Evolutionary conservation across 35 echinoderm and acorn worm species (phyloP).

Genomic region (Hemicentrotus pulcherrimus): DNA sequence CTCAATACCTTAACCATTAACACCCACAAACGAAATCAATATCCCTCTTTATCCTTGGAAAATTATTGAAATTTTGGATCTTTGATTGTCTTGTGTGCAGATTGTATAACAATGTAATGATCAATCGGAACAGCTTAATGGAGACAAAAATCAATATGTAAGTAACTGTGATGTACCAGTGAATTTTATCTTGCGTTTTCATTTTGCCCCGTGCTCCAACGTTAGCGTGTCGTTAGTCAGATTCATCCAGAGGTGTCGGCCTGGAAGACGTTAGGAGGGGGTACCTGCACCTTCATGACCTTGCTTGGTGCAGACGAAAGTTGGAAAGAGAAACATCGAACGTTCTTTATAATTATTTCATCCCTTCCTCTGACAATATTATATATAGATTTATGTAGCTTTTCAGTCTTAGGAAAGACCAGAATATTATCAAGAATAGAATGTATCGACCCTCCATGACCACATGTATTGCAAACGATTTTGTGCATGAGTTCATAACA

Average conservation of each 20-base stretch:
- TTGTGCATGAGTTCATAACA: no score
- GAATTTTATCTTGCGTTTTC: not conserved
- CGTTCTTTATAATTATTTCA: not conserved
- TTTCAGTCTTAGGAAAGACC: no score
- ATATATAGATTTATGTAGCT: not conserved
- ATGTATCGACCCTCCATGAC: no score
- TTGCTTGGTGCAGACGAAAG: not conserved
- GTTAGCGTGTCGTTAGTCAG: not conserved
- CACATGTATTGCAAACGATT: no score
- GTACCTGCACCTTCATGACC: not conserved
- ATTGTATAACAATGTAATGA: no score
- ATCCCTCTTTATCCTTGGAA: no score
- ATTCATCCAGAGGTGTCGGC: not conserved
- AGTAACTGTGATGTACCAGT: not conserved
- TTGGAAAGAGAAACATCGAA: not conserved
- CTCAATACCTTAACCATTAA: no score
- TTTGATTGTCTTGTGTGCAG: no score
- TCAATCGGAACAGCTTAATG: no score
- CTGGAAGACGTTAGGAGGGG: not conserved
- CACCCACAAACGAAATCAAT: no score
- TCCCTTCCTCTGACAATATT: not conserved
- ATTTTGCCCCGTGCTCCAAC: not conserved
- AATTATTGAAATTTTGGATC: no score
- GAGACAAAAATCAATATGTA: not conserved
- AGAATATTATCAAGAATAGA: no score